Evolutionary conservation across 2,888 invertebrate genomes (phyloP).

Genomic region (Rhabditoides inermis): DNA sequence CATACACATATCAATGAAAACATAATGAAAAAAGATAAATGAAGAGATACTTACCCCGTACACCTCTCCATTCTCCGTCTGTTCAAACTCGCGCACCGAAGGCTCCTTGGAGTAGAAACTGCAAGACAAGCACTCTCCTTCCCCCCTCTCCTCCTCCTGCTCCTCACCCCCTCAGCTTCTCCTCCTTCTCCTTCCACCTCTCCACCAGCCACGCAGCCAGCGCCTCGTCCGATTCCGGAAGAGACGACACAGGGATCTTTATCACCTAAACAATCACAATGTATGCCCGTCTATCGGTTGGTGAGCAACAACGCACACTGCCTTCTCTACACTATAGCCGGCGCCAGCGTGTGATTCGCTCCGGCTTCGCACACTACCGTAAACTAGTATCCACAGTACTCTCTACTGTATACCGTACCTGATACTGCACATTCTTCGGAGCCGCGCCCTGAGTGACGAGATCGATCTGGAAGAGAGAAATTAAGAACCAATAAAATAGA

Average conservation of each 20-base stretch:
- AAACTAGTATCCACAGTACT: too few species aligned
- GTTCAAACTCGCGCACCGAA: conserved; percentile 14
- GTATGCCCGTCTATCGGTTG: not conserved
- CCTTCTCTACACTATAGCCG: too few species aligned
- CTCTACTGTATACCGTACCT: conserved; percentile 65
- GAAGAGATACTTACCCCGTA: conserved; percentile 7
- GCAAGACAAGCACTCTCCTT: conserved; percentile 18
- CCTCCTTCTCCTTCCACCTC: conserved; percentile 54
- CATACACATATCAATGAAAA: not conserved
- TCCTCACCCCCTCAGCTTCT: conserved; percentile 30
- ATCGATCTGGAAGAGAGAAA: too few species aligned
- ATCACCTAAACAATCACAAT: conserved; percentile 24
- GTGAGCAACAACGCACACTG: conserved; percentile 22
- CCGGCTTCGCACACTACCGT: too few species aligned
- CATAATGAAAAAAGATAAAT: not conserved
- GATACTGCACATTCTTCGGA: conserved; percentile 70
- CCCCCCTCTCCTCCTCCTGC: conserved; percentile 17
- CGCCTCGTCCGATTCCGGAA: conserved; percentile 48
- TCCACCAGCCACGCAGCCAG: conserved; percentile 52
- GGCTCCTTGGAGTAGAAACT: conserved; percentile 20
- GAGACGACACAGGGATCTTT: conserved; percentile 32
- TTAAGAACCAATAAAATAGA: too few species aligned
- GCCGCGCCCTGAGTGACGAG: conserved; percentile 64
- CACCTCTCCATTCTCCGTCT: conserved; percentile 13
- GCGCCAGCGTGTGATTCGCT: too few species aligned